These are phyloP conservation scores for Leucoma salicis DNA, from an alignment of 2,888 invertebrate species.

Conservation along the genomic window DNA sequence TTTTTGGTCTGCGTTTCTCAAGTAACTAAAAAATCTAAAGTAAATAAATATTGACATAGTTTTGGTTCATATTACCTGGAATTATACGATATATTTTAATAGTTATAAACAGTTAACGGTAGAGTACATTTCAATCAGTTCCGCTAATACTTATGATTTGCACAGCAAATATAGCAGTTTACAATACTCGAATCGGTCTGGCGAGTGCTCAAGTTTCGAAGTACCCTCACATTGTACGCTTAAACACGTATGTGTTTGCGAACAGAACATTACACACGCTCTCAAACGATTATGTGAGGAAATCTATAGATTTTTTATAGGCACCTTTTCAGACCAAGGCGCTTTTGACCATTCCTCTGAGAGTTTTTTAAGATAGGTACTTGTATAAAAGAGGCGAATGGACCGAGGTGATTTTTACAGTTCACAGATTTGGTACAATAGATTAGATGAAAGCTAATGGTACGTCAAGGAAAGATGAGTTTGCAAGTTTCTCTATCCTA, in stretches of 20 bases:
- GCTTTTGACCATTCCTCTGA: slow-evolving; percentile 6
- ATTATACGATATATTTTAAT: too few relatives aligned
- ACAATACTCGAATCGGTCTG: slow-evolving; percentile 16
- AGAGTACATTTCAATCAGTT: background rate
- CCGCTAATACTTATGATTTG: slow-evolving; percentile 1
- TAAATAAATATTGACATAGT: too few relatives aligned
- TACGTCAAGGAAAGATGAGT: too few relatives aligned
- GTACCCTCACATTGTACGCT: slow-evolving; percentile 19
- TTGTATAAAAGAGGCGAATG: slow-evolving; percentile 9
- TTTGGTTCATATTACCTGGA: too few relatives aligned
- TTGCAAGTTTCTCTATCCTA: too few relatives aligned
- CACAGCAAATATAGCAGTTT: slow-evolving; percentile 22
- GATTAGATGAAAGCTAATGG: background rate
- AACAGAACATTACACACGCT: slow-evolving; percentile 5
- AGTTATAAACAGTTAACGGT: too few relatives aligned
- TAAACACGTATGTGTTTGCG: slow-evolving; percentile 20
- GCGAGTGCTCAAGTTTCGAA: slow-evolving; percentile 18
- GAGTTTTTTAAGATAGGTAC: slow-evolving; percentile 6
- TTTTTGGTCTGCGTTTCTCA: too few relatives aligned
- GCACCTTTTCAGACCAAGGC: slow-evolving; percentile 3
- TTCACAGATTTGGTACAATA: slow-evolving; percentile 4
- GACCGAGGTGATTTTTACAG: slow-evolving; percentile 5
- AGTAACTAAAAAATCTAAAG: too few relatives aligned
- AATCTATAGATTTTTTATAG: slow-evolving; percentile 14
- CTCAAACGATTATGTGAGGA: slow-evolving; percentile 16